phyloP scores from a whole-genome alignment of 2,797 vertebrate genomes.

The Gallinago solitaria region DNA sequence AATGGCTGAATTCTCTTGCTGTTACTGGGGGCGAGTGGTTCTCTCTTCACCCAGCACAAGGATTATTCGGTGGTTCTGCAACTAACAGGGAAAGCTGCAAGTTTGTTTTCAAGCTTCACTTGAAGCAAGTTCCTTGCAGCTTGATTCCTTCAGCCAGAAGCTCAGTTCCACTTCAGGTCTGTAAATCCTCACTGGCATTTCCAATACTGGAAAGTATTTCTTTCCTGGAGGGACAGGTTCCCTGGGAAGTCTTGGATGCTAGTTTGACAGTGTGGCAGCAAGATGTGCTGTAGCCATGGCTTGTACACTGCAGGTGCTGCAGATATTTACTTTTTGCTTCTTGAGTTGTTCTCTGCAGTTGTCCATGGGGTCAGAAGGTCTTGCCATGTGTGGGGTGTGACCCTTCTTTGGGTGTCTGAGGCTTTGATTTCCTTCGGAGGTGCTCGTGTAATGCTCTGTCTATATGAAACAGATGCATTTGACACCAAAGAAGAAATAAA shows the following conservation, averaged over 20 bases:
- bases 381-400: background rate
- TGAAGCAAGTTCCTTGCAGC: background rate
- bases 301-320: background rate
- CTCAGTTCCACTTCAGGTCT: background rate
- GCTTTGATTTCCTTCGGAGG: background rate
- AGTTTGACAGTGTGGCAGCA: background rate
- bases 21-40: background rate
- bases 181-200: background rate
- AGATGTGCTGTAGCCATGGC: background rate
- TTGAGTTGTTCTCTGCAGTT: background rate
- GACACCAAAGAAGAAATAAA: background rate
- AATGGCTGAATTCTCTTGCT: background rate
- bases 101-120: background rate
- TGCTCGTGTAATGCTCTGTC: background rate
- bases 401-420: background rate
- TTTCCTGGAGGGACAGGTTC: background rate
- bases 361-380: background rate
- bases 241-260: background rate
- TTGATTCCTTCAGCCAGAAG: background rate
- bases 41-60: background rate
- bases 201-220: background rate
- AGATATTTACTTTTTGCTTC: background rate
- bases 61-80: background rate
- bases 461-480: background rate
- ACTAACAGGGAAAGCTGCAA: background rate